These are phyloP conservation scores for Heterohyrax brucei DNA, from an alignment of 2,797 vertebrate species.

Conservation along the genomic window DNA sequence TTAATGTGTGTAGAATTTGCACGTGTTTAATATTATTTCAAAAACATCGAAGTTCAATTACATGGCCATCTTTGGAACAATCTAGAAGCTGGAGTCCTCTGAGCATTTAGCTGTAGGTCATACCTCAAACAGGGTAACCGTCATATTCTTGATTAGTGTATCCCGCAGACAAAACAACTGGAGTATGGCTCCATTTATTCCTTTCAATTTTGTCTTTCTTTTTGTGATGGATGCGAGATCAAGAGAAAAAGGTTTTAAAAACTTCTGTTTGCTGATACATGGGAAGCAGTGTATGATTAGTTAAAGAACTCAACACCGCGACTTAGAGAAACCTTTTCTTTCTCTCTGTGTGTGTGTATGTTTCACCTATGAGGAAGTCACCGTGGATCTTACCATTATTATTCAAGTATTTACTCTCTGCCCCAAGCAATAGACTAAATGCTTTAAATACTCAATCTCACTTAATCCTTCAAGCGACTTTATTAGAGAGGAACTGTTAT, in stretches of 20 bases:
- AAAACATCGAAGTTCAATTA: conserved; percentile 60
- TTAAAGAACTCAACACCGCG: conserved; percentile 42
- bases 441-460: conserved; percentile 55
- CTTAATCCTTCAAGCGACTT: conserved; percentile 19
- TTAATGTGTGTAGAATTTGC: conserved; percentile 66
- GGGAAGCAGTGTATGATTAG: conserved; percentile 30
- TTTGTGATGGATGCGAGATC: conserved; percentile 63
- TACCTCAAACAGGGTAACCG: conserved; percentile 35
- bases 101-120: conserved; percentile 51
- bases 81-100: conserved; percentile 35
- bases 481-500: not conserved
- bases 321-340: not conserved
- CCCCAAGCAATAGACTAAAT: not conserved
- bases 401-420: conserved; percentile 29
- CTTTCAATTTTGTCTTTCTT: conserved; percentile 78
- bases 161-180: conserved; percentile 78
- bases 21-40: conserved; percentile 63
- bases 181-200: conserved; percentile 72
- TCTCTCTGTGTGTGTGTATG: not conserved
- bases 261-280: conserved; percentile 18
- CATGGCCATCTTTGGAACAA: conserved; percentile 59
- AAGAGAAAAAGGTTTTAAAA: conserved; percentile 54
- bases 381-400: not conserved
- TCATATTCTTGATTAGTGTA: conserved; percentile 58
- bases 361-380: not conserved